These are phyloP conservation scores for Micronycteris hirsuta DNA, from an alignment of 2,113 vertebrate genomes.

Conservation along the genomic window DNA sequence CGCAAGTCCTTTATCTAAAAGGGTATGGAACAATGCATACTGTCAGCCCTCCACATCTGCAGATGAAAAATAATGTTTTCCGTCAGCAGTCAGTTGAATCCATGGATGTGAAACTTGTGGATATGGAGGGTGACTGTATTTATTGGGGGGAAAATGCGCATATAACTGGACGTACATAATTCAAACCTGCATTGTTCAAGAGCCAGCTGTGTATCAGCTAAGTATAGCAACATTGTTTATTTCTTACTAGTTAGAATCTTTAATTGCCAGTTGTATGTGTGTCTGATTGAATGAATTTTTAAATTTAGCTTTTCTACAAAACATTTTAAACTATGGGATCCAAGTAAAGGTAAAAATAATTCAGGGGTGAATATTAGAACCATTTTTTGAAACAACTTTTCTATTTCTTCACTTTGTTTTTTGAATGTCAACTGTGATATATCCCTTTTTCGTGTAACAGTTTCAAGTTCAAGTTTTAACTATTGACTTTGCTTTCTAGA, in stretches of 20 bases:
- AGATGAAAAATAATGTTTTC: not conserved
- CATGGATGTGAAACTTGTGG: not conserved
- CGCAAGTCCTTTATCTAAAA: not conserved
- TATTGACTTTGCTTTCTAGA: conserved; percentile 80
- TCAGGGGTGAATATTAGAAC: not conserved
- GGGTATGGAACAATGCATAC: not conserved
- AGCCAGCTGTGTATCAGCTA: not conserved
- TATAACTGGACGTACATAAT: not conserved
- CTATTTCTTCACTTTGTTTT: not conserved
- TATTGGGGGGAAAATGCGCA: not conserved
- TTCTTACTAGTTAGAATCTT: conserved; percentile 15
- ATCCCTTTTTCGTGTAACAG: not conserved
- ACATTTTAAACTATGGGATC: not conserved
- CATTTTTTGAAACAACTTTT: not conserved
- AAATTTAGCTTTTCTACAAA: not conserved
- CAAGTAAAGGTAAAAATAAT: conserved; percentile 20
- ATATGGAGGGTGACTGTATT: not conserved
- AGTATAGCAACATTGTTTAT: not conserved
- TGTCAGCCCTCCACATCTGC: not conserved
- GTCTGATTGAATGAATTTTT: not conserved
- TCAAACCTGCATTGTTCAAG: not conserved
- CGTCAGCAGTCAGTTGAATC: not conserved
- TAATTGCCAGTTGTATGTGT: not conserved
- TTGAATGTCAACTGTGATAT: not conserved
- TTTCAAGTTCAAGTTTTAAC: conserved; percentile 25